Evolutionary conservation across 2,888 invertebrate genomes (phyloP), one percentile per base, ranked within the genome.

Genomic region (Acronicta aceris): DNA sequence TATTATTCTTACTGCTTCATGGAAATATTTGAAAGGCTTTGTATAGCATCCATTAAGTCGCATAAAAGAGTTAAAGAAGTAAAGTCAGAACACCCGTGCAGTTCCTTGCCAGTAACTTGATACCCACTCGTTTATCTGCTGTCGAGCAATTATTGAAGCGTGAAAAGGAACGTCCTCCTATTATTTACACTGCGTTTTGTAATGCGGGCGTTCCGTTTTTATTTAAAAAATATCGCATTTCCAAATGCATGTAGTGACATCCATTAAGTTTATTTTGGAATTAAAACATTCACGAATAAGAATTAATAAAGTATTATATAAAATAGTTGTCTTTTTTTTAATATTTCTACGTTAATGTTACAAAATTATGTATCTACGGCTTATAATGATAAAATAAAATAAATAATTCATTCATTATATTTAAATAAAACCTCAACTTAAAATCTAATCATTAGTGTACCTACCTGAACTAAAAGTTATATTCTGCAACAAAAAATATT

Each of bases 81-180:
- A 63, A 82, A 85, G 84, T 87, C 82, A 83, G 82, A 78, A 80
- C 87, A 85, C 83, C 87, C 87, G 85, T 83, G 82, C 82, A 84
- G 89, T 85, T 87, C 85, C 87, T 87, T 84, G 66, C 78, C 74
- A 59, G 95, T 90, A 95, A 95, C 88, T 66, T 79, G 91, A 95
- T 88, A 90, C 87, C 78, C 79, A 81, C 86, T 85, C 93, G 92
- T 92, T 95, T 94, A 94, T 95, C 95, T 93, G 92, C 92, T 86
- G 91, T 92, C 92, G 90, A 94, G 92, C 93, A 95, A 95, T 95
- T 94, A 95, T 93, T 94, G 95, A 94, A 94, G 95, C 95, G 95
- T 94, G 94, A 94, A 95, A 95, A 95, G 93, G 91, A 92, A 85
- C 92, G 91, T 94, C 93, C 91, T 93, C 91, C 90, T 93, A 94